A percentile compares a stretch with the other conserved stretches of the same genome.
phyloP scores from a whole-genome alignment of 2,888 invertebrate species.

The Andrena minutula region DNA sequence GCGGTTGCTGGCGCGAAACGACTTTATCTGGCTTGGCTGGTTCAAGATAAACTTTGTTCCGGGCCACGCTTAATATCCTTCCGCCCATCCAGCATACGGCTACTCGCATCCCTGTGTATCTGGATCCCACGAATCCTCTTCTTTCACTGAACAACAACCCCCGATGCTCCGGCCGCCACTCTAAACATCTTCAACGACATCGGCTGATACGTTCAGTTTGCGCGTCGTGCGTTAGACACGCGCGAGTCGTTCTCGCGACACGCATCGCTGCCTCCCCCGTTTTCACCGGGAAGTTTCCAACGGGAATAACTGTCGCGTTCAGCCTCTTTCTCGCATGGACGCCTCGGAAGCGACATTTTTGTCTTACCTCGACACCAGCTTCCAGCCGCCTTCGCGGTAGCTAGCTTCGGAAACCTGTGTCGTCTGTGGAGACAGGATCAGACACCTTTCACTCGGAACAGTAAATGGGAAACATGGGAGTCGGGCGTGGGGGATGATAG shows the following conservation, averaged over 20 bases:
- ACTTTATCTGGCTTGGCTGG: slow-evolving; percentile 57
- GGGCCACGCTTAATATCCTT: slow-evolving; percentile 57
- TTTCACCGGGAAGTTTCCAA: slow-evolving; percentile 30
- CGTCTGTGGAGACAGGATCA: neutral
- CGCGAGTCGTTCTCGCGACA: neutral
- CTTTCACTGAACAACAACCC: slow-evolving; percentile 26
- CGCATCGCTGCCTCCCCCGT: slow-evolving; percentile 16
- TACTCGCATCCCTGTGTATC: slow-evolving; percentile 8
- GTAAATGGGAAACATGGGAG: neutral
- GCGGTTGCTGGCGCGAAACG: slow-evolving; percentile 49
- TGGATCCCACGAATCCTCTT: slow-evolving; percentile 2
- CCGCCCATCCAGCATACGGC: slow-evolving; percentile 37
- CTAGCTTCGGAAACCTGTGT: slow-evolving; percentile 24
- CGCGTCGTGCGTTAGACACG: slow-evolving; percentile 25
- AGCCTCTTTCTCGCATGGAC: slow-evolving; percentile 1
- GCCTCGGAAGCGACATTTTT: slow-evolving; percentile 7
- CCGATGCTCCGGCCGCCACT: slow-evolving; percentile 37
- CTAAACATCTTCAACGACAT: slow-evolving; percentile 51
- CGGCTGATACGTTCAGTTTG: slow-evolving; percentile 35
- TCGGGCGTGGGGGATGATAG: neutral
- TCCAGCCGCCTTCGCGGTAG: neutral
- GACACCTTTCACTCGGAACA: neutral
- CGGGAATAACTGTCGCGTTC: slow-evolving; percentile 11
- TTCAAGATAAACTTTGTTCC: slow-evolving; percentile 74
- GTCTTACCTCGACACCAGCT: neutral